Percentiles rank a stretch among this genome's conserved stretches.
These are phyloP conservation scores for Cosmopolites sordidus DNA, from an alignment of 2,888 invertebrate genomes.

Conservation along the genomic window DNA sequence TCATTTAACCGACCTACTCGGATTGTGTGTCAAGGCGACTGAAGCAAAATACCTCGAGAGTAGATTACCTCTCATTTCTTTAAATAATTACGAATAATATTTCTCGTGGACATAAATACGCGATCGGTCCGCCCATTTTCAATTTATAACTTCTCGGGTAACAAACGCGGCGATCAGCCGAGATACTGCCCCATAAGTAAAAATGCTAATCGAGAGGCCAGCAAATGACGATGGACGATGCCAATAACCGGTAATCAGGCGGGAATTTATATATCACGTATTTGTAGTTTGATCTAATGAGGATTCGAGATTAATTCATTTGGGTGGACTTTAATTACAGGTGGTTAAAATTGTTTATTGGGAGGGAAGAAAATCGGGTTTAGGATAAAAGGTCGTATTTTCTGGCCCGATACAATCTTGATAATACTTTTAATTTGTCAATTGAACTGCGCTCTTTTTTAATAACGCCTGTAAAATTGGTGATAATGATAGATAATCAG, in stretches of 20 bases:
- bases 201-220: slow-evolving; percentile 27
- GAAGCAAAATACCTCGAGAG: not conserved
- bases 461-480: too few species aligned
- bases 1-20: too few species aligned
- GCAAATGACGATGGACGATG: slow-evolving; percentile 21
- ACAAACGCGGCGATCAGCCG: slow-evolving; percentile 24
- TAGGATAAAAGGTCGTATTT: not conserved
- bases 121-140: slow-evolving; percentile 25
- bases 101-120: slow-evolving; percentile 27
- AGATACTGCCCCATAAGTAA: slow-evolving; percentile 24
- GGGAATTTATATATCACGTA: slow-evolving; percentile 28
- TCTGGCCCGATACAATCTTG: not conserved
- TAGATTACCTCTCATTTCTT: slow-evolving; percentile 1
- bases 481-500: too few species aligned
- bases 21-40: too few species aligned
- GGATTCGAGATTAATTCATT: slow-evolving; percentile 25
- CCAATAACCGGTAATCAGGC: slow-evolving; percentile 27
- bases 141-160: slow-evolving; percentile 30
- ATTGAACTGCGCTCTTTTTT: not conserved
- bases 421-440: not conserved
- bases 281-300: slow-evolving; percentile 28
- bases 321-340: slow-evolving; percentile 26
- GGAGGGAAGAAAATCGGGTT: slow-evolving; percentile 9
- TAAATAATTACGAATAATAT: slow-evolving; percentile 24
- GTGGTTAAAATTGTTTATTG: slow-evolving; percentile 25